A percentile compares a stretch with the other conserved stretches of the same genome.
phyloP scores from a whole-genome alignment of 2,888 invertebrate genomes.

The Chirona hameri region DNA sequence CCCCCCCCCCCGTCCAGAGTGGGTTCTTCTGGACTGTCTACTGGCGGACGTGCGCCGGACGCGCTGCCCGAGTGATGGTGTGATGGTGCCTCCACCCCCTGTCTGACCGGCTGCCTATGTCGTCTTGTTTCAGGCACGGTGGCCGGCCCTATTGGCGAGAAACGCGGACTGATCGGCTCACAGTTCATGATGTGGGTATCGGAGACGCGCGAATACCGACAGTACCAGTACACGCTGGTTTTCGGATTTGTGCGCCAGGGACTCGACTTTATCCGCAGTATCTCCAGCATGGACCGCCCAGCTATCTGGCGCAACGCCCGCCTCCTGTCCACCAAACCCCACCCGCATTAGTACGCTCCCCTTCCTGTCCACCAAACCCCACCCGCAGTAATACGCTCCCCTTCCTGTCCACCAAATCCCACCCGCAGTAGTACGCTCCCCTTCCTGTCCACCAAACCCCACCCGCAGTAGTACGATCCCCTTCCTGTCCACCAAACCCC shows the following conservation, averaged over 20 bases:
- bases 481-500: too few relatives aligned
- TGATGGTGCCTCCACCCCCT: not conserved
- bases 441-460: too few relatives aligned
- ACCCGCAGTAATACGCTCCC: too few relatives aligned
- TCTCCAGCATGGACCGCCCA: not conserved
- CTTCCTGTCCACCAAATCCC: too few relatives aligned
- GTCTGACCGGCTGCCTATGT: not conserved
- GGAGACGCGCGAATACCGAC: not conserved
- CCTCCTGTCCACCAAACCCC: not conserved
- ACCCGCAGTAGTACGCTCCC: too few relatives aligned
- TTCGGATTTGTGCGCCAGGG: constrained; percentile 8
- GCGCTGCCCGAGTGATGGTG: not conserved
- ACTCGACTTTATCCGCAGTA: not conserved
- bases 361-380: too few relatives aligned
- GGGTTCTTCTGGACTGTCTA: not conserved
- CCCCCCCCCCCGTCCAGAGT: not conserved
- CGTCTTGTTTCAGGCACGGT: not conserved
- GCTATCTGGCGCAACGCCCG: not conserved
- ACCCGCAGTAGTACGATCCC: too few relatives aligned
- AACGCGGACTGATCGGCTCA: not conserved
- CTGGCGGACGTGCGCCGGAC: not conserved
- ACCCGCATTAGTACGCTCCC: not conserved
- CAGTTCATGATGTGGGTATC: constrained; percentile 11
- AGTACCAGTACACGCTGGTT: not conserved
- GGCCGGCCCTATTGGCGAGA: not conserved